Evolutionary conservation across 2,797 vertebrate species (phyloP).

Genomic region (Erethizon dorsatum): DNA sequence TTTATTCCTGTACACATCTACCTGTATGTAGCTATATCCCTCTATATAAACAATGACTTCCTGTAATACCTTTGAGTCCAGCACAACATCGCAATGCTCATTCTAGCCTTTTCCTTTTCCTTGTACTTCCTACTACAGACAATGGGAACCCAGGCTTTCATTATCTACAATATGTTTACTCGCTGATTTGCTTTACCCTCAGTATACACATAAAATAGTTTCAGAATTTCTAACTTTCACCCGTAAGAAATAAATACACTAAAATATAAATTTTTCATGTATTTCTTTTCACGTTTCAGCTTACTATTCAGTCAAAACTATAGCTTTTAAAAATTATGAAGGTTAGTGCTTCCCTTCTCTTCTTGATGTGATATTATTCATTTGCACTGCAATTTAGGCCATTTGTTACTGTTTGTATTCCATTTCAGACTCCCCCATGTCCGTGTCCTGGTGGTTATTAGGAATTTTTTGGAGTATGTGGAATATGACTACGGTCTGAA

Average conservation of each 20-base stretch:
- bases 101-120: neutral
- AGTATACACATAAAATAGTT: neutral
- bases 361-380: neutral
- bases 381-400: neutral
- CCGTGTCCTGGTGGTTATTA: neutral
- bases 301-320: neutral
- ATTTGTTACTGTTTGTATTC: neutral
- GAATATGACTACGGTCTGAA: neutral
- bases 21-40: neutral
- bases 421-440: neutral
- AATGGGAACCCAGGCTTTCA: neutral
- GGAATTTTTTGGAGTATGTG: neutral
- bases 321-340: neutral
- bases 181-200: neutral
- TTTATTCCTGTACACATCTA: neutral
- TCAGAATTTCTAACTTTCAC: neutral
- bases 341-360: neutral
- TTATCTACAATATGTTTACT: neutral
- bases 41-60: neutral
- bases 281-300: neutral
- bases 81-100: neutral
- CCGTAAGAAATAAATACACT: neutral
- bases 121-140: neutral
- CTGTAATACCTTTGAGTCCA: neutral
- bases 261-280: neutral